Evolutionary conservation across 2,797 vertebrate species (phyloP).

Genomic region (Eremophila alpestris): DNA sequence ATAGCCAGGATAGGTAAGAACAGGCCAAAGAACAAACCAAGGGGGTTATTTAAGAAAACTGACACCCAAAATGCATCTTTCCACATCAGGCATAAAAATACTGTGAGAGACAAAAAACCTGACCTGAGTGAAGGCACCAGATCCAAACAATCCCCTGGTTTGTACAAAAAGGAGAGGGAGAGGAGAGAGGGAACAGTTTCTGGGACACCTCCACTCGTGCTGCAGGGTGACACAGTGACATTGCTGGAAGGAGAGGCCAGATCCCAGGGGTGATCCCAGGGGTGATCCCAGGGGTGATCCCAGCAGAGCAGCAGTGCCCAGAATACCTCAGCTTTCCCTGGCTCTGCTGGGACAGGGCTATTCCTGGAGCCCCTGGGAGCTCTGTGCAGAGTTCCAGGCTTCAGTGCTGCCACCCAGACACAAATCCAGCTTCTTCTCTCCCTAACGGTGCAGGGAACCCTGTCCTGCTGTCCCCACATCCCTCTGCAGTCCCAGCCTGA

Average conservation of each 20-base stretch:
- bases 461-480: not conserved
- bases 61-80: not conserved
- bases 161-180: too few relatives aligned
- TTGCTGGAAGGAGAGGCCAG: not conserved
- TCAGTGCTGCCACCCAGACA: not conserved
- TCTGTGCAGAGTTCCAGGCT: not conserved
- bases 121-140: not conserved
- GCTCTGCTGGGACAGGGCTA: not conserved
- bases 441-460: not conserved
- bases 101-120: not conserved
- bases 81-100: not conserved
- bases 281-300: not conserved
- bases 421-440: not conserved
- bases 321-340: not conserved
- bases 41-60: not conserved
- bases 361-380: not conserved
- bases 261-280: not conserved
- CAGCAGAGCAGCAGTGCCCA: not conserved
- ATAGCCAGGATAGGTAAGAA: rapidly evolving
- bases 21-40: not conserved
- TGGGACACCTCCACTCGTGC: not conserved
- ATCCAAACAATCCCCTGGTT: not conserved
- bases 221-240: not conserved
- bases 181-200: not conserved
- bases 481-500: not conserved